Evolutionary conservation across 2,888 invertebrate species (phyloP).

Genomic region (Oxytorus armatus): DNA sequence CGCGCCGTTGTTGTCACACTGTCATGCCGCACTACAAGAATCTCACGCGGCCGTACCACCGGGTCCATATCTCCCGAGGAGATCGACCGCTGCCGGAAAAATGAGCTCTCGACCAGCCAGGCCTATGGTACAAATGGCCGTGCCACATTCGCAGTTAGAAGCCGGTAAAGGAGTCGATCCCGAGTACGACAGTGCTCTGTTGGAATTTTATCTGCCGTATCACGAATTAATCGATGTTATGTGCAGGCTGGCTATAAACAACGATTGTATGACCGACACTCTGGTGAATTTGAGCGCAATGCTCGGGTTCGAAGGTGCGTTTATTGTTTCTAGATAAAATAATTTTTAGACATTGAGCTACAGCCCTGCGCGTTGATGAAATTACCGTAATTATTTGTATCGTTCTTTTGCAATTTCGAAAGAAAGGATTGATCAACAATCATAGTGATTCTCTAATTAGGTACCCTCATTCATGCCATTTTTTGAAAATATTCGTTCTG

Average conservation of each 20-base stretch:
- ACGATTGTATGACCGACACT: constrained; percentile 94
- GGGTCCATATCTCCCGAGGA: constrained; percentile 91
- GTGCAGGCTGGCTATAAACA: constrained; percentile 95
- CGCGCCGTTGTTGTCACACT: constrained; percentile 94
- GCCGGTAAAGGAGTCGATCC: constrained; percentile 90
- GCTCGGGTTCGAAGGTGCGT: constrained; percentile 93
- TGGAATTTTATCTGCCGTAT: constrained; percentile 93
- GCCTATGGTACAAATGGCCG: constrained; percentile 94
- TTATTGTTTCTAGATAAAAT: not conserved
- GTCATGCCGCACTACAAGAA: constrained; percentile 92
- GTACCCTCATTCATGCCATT: too few species aligned
- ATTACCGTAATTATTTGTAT: too few species aligned
- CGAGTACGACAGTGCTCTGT: constrained; percentile 90
- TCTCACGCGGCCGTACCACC: constrained; percentile 89
- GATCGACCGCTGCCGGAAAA: constrained; percentile 87
- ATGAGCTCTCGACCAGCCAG: constrained; percentile 90
- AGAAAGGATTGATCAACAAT: too few species aligned
- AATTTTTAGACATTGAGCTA: constrained; percentile 13
- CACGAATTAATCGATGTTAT: constrained; percentile 94
- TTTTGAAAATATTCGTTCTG: too few species aligned
- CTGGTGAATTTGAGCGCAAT: constrained; percentile 94
- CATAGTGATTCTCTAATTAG: too few species aligned
- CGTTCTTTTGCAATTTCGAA: too few species aligned
- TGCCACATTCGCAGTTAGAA: constrained; percentile 91
- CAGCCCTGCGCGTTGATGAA: too few species aligned